Evolutionary conservation across 1,140 invertebrate genomes (phyloP), one percentile per base, ranked within the genome.

Genomic region (Drosophila gunungcola): DNA sequence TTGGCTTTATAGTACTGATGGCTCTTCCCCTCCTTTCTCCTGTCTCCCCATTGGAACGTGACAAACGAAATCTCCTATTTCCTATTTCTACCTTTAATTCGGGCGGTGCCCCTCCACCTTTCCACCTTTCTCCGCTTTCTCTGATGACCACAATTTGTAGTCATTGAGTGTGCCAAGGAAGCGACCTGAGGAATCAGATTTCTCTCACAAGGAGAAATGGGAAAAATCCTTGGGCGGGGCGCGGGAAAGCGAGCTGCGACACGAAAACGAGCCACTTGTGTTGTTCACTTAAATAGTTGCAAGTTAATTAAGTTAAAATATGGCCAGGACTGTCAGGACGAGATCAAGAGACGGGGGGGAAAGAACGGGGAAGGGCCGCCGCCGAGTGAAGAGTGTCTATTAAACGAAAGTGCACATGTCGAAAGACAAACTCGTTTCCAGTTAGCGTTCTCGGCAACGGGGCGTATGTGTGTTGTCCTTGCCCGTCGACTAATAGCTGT

Each of bases 301-400:
- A 81, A 82, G 79, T 82, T 82, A 82, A 82, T 82, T 82, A 82
- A 82, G 78, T 78, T 82, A 82, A 82, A 82, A 82, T 82, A 82
- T 82, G 53, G 62, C 78, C 78, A 63, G 52, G 29, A 51, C 38
- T 53, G 62, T 16, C n/a, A 21, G 11, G 10, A 27, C 12, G 13
- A 16, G 51, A 39, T 9, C 7, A 16, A 27, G 34, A 12, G 41
- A 9, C n/a, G 6, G 13, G 4, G 13, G 9, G 12, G 4, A 16
- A 25, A 3, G 11, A 13, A n/a, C 36, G 10, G 4, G 11, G 21
- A 3, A 2, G 3, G 16, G 27, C 3, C 42, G 39, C 3, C 42
- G 39, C 11, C 5, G 9, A 12, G 55, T 43, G 13, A 27, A 32
- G 51, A 76, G 74, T 67, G 39, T 61, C 74, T 77, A 77, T 77